Base-by-base conservation (phyloP, 1,140 invertebrate species). In the Drosophila kanapiae region DNA sequence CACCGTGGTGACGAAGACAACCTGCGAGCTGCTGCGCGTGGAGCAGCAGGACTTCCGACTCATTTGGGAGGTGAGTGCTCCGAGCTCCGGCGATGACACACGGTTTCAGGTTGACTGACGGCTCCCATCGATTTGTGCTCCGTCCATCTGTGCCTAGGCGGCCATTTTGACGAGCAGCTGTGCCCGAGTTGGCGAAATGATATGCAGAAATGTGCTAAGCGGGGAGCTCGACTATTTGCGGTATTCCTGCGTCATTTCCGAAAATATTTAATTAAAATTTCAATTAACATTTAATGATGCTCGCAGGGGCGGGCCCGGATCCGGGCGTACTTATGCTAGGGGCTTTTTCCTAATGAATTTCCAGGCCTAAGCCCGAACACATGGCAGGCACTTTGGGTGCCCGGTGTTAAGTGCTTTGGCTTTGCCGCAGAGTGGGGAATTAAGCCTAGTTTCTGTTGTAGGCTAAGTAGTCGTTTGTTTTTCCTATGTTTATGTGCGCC, bases 21-120 rank as follows among this genome's bases (percentile, higher is more conserved):
- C 95, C 56, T 96, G 96, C 82, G 96, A 97, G 92, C 93, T 97
- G 38, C 93, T 97, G 16, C 93, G 96, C 31, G 95, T 97, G 23
- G 95, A 96, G 91, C 95, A 96, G 81, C 94, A 95, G 77, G 96
- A 97, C 93, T 96, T 97, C 92, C 95, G 95, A 84, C 94, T 96
- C 48, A 94, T 97, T 59, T 96, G 96, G 95, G 96, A 96, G 95
- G 96, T 97, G 94, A 94, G 94, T 83, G 18, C 35, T 23, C 23
- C 23, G 23, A 2, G 1, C 23, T 31, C 6, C 27, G 45, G 45
- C 23, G 37, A 54, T 63, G 60, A 37, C 49, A 27, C 2, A 38
- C 33, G 3, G n/a, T 31, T 33, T 56, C 53, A 37, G 53, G 35
- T 53, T 67, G 13, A 40, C 13, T 37, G 18, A 18, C 27, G 9